phyloP scores from a whole-genome alignment of 2,888 invertebrate genomes.

The Ferdinandea cuprea region DNA sequence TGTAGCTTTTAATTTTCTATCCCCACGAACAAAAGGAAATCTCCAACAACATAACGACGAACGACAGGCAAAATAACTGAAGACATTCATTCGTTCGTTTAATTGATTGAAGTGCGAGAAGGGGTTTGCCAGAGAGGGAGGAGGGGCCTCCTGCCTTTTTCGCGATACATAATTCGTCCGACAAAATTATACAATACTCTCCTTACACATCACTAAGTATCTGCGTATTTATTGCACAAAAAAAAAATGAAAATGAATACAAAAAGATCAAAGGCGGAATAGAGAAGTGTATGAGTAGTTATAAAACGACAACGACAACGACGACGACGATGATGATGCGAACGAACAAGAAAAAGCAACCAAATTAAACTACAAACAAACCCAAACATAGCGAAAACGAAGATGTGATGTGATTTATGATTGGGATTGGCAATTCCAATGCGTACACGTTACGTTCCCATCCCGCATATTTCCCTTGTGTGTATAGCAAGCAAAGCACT shows the following conservation, averaged over 20 bases:
- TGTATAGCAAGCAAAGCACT: neutral
- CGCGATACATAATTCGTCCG: slow-evolving; percentile 35
- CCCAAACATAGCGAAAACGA: slow-evolving; percentile 34
- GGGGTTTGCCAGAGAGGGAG: too few relatives aligned
- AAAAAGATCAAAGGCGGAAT: slow-evolving; percentile 52
- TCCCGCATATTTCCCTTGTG: neutral
- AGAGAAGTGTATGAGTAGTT: slow-evolving; percentile 17
- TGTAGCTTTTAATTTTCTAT: slow-evolving; percentile 72
- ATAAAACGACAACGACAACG: too few relatives aligned
- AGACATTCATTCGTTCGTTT: slow-evolving; percentile 37
- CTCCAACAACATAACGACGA: neutral
- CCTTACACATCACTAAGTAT: slow-evolving; percentile 5
- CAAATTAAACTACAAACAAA: slow-evolving; percentile 47
- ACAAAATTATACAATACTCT: slow-evolving; percentile 14
- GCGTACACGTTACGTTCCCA: neutral
- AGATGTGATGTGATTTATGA: slow-evolving; percentile 69
- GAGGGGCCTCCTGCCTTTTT: slow-evolving; percentile 38
- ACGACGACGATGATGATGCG: slow-evolving; percentile 17
- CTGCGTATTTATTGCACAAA: slow-evolving; percentile 9
- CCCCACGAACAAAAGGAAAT: slow-evolving; percentile 45
- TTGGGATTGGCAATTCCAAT: slow-evolving; percentile 62
- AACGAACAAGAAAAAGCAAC: slow-evolving; percentile 12
- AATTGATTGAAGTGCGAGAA: slow-evolving; percentile 52
- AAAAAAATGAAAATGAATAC: slow-evolving; percentile 9
- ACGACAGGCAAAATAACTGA: slow-evolving; percentile 10